A percentile compares a stretch with the other conserved stretches of the same genome.
Conservation (phyloP, 2,113 vertebrate genomes). For the Anolis sagrei region DNA sequence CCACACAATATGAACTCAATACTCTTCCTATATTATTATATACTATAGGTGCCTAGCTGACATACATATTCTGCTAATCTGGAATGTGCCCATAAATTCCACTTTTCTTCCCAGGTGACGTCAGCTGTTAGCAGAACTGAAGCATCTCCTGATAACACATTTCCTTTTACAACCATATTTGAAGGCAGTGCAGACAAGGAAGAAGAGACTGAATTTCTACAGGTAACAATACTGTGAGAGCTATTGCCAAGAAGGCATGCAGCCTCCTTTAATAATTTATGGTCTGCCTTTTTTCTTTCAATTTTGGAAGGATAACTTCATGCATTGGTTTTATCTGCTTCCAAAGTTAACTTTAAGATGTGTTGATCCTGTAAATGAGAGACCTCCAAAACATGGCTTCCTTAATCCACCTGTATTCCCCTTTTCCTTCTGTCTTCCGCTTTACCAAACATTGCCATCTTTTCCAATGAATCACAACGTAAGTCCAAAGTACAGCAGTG, state of each 20-base stretch:
- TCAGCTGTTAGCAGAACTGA: background rate
- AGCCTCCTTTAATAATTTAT: background rate
- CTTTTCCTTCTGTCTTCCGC: too few species aligned
- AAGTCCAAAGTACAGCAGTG: too few species aligned
- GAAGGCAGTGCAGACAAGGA: conserved; percentile 15
- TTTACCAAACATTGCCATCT: too few species aligned
- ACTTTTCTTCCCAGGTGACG: background rate
- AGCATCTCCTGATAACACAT: background rate
- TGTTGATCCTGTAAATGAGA: too few species aligned
- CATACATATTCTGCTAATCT: background rate
- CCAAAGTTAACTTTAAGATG: too few species aligned
- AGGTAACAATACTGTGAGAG: background rate
- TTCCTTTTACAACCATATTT: background rate
- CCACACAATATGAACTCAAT: background rate
- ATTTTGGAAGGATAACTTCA: too few species aligned
- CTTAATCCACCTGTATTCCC: too few species aligned
- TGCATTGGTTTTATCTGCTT: too few species aligned
- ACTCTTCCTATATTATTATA: background rate
- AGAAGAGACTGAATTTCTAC: background rate
- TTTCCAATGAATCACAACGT: too few species aligned
- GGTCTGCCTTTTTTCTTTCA: background rate
- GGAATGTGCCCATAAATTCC: background rate
- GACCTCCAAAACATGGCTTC: too few species aligned
- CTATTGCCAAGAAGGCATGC: background rate
- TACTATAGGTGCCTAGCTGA: too few species aligned